Evolutionary conservation across 2,888 invertebrate genomes (phyloP), one percentile per base, ranked within the genome.

Genomic region (Dione vanillae): DNA sequence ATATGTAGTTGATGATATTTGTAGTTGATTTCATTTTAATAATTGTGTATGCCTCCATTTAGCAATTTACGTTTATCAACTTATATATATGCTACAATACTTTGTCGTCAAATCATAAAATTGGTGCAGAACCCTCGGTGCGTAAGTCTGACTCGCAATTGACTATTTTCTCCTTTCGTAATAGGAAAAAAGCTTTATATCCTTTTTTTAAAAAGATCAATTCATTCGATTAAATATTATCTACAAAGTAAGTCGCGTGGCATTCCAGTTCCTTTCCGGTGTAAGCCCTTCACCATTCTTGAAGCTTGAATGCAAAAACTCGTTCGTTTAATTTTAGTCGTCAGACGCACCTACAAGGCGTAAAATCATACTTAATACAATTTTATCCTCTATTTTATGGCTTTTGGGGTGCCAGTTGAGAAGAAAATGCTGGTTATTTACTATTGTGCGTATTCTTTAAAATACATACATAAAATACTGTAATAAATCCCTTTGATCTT

Each of bases 241-340:
- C 82, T 88, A 87, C 86, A 86, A 87, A 87, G 85, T 70, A 73
- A 81, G 81, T 16, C 90, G 83, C 90, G 90, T 90, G 90, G 83
- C 89, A 83, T 81, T 80, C 58, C 56, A 58, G 35, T 49, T 58
- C 68, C 82, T 83, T 86, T 88, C 89, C 88, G 84, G 85, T 83
- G 74, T 73, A 79, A 80, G 79, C 85, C 67, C 62, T 35, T 54
- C 20, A 45, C 43, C 27, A 27, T 27, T 27, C 27, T 27, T 27
- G 27, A 45, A 19, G 37, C 11, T 43, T 68, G 19, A 45, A 45
- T 35, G 54, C 19, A 67, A 47, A 69, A 52, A 68, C 64, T 49
- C n/a, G 64, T 49, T 37, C 49, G 35, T 37, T 49, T 12, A 49
- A 49, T 37, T 64, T 49, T 47, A 64, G 14, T 64, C 7, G 27